Evolutionary conservation across 2,888 invertebrate genomes (phyloP).

Genomic region (Busseola fusca): DNA sequence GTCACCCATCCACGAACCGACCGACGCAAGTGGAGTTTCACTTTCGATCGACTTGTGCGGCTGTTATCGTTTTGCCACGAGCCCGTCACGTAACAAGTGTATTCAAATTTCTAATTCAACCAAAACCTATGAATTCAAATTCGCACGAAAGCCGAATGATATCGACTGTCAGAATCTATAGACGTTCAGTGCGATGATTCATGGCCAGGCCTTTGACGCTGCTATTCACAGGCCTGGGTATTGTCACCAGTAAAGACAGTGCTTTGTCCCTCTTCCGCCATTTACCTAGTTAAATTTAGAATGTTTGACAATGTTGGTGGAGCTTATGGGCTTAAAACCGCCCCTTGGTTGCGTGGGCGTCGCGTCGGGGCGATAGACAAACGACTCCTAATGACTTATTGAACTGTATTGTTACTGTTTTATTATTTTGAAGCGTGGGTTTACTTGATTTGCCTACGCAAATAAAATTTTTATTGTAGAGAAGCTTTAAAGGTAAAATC

Average conservation of each 20-base stretch:
- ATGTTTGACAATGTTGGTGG: conserved; percentile 7
- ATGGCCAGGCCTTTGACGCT: conserved; percentile 29
- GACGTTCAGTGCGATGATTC: conserved; percentile 16
- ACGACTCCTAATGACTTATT: neutral
- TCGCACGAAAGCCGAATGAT: conserved; percentile 23
- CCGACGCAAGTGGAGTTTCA: neutral
- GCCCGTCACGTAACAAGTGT: neutral
- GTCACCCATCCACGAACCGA: too few relatives aligned
- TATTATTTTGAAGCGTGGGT: neutral
- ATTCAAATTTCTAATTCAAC: neutral
- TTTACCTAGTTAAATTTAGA: conserved; percentile 15
- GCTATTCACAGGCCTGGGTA: conserved; percentile 18
- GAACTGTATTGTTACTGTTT: neutral
- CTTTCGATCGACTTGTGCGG: neutral
- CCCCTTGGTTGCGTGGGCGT: neutral
- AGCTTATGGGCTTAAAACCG: conserved; percentile 19
- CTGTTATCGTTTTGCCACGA: neutral
- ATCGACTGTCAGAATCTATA: conserved; percentile 29
- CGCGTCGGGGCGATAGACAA: neutral
- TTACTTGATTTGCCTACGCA: neutral
- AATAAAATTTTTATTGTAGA: neutral
- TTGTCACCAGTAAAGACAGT: conserved; percentile 24
- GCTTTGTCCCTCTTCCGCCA: neutral
- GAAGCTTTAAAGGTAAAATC: neutral
- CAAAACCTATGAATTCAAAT: conserved; percentile 10